Conservation (phyloP, 2,888 invertebrate genomes). For the Diadegma fenestrale region DNA sequence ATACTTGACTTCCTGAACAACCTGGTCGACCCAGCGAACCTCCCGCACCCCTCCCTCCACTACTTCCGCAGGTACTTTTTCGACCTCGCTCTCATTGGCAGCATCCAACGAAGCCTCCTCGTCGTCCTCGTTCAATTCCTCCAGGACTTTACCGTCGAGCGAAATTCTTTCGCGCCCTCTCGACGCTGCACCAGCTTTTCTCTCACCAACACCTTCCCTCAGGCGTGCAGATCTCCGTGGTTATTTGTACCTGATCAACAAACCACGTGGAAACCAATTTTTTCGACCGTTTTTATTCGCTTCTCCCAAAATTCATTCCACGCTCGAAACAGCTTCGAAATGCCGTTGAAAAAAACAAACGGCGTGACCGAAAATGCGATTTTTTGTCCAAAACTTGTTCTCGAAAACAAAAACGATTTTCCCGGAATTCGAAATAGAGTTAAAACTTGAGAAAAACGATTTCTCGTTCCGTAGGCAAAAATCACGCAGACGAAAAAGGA, state of each 20-base stretch:
- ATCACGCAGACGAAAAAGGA: not conserved
- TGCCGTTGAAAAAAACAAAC: too few species aligned
- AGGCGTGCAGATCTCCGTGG: constrained; percentile 80
- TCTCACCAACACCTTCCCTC: constrained; percentile 75
- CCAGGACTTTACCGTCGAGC: constrained; percentile 75
- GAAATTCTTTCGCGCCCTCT: constrained; percentile 71
- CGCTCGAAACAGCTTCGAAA: too few species aligned
- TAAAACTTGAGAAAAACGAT: not conserved
- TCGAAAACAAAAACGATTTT: not conserved
- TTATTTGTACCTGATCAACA: constrained; percentile 81
- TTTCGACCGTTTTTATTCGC: not conserved
- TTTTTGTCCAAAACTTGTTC: too few species aligned
- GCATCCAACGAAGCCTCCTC: constrained; percentile 70
- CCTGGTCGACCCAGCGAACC: constrained; percentile 70
- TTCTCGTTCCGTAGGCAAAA: not conserved
- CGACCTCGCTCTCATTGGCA: constrained; percentile 59
- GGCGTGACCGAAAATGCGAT: too few species aligned
- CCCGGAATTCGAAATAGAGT: not conserved
- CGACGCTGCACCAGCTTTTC: constrained; percentile 43
- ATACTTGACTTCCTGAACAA: constrained; percentile 77
- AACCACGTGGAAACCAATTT: constrained; percentile 34
- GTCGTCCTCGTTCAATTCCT: constrained; percentile 78
- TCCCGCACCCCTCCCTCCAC: constrained; percentile 36
- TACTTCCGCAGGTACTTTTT: constrained; percentile 37
- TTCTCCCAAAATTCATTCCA: not conserved